Percentiles rank a stretch among this genome's conserved stretches.
Evolutionary conservation across 2,888 invertebrate species (phyloP).

Genomic region (Euspilapteryx auroguttella): DNA sequence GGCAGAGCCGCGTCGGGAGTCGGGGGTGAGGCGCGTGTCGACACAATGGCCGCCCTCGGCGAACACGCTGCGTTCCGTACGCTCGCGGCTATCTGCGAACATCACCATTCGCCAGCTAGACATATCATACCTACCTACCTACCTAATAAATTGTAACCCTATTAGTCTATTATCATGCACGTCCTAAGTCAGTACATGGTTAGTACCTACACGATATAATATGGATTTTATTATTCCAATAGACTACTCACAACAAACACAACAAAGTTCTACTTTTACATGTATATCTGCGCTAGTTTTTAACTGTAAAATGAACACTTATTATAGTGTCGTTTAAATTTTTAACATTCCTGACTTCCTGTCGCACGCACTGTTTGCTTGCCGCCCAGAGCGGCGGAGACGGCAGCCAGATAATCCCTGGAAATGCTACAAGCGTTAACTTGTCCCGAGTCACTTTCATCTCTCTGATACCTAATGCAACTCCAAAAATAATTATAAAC

Average conservation of each 20-base stretch:
- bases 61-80: conserved; percentile 27
- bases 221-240: too few relatives aligned
- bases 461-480: conserved; percentile 25
- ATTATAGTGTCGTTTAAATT: too few relatives aligned
- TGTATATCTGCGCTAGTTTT: too few relatives aligned
- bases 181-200: too few relatives aligned
- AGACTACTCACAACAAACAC: too few relatives aligned
- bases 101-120: conserved; percentile 14
- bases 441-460: conserved; percentile 51
- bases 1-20: not conserved
- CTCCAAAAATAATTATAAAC: conserved; percentile 53
- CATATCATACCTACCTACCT: conserved; percentile 1
- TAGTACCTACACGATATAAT: too few relatives aligned
- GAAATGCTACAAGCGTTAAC: conserved; percentile 35
- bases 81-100: conserved; percentile 28
- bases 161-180: not conserved
- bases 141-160: not conserved
- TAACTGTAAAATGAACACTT: too few relatives aligned
- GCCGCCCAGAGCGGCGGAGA: not conserved
- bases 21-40: too few relatives aligned
- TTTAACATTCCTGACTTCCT: too few relatives aligned
- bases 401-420: conserved; percentile 34
- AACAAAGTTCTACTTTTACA: too few relatives aligned
- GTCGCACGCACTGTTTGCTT: too few relatives aligned
- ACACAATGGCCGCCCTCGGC: conserved; percentile 28